A percentile compares a stretch with the other conserved stretches of the same genome.
These are phyloP conservation scores for Enoplosus armatus DNA, from an alignment of 2,797 vertebrate species.

Conservation along the genomic window DNA sequence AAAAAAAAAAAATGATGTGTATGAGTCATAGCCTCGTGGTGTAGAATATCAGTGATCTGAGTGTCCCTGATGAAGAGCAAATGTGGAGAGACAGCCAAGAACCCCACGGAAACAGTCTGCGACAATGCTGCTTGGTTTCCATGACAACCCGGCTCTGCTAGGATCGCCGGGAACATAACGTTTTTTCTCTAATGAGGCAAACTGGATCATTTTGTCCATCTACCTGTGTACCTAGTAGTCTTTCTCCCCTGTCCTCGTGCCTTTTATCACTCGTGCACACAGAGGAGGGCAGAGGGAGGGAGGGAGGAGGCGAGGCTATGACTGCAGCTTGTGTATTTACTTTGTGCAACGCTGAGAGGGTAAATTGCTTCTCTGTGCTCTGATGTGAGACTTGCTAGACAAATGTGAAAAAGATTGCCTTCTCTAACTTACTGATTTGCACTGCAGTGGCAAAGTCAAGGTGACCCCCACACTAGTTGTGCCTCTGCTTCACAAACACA, in stretches of 20 bases:
- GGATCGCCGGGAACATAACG: conserved; percentile 69
- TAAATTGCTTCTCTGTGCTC: conserved; percentile 74
- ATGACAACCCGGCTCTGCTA: conserved; percentile 75
- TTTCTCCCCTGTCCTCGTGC: conserved; percentile 28
- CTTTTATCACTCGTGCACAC: conserved; percentile 51
- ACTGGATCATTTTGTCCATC: conserved; percentile 79
- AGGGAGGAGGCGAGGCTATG: conserved; percentile 36
- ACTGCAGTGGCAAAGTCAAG: conserved; percentile 62
- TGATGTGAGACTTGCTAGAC: conserved; percentile 68
- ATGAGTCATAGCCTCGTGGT: conserved; percentile 77
- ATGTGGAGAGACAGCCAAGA: conserved; percentile 65
- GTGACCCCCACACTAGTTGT: conserved; percentile 63
- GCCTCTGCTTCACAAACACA: conserved; percentile 26
- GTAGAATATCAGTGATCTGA: conserved; percentile 75
- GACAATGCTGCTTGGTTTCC: conserved; percentile 79
- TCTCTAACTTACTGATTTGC: conserved; percentile 67
- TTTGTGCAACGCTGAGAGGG: conserved; percentile 68
- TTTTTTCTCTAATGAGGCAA: conserved; percentile 80
- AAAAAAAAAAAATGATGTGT: conserved; percentile 46
- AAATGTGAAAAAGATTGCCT: conserved; percentile 74
- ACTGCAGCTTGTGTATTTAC: conserved; percentile 69
- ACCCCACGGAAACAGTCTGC: conserved; percentile 70
- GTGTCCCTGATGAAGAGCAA: conserved; percentile 73
- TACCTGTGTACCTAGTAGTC: conserved; percentile 70
- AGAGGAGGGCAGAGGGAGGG: background rate